phyloP scores from a whole-genome alignment of 1,140 invertebrate species.

The Drosophila bipectinata region DNA sequence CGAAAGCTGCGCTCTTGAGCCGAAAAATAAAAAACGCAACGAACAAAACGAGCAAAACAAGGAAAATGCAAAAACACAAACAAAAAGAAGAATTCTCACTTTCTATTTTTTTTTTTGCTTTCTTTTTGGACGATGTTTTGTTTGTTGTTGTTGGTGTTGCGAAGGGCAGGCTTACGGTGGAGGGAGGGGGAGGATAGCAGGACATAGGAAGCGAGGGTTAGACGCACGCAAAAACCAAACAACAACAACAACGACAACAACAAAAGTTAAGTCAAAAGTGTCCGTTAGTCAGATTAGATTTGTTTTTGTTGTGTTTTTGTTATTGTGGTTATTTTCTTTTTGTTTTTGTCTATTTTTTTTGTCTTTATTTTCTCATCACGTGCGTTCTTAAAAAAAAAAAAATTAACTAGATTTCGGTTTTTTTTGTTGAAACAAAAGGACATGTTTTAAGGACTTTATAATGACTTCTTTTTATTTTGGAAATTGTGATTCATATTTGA shows the following conservation, averaged over 20 bases:
- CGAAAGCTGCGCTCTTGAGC: conserved; percentile 41
- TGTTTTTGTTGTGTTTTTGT: conserved; percentile 13
- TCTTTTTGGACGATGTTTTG: conserved; percentile 27
- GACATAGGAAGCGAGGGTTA: conserved; percentile 9
- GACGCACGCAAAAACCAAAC: conserved; percentile 37
- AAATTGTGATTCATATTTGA: no score
- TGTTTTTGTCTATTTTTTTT: background rate
- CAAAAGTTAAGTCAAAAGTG: conserved; percentile 41
- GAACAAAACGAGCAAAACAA: conserved; percentile 84
- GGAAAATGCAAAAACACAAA: conserved; percentile 65
- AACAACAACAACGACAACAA: conserved; percentile 29
- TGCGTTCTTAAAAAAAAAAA: background rate
- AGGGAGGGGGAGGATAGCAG: no score
- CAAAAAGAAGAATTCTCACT: conserved; percentile 36
- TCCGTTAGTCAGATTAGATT: conserved; percentile 70
- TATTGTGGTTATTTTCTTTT: background rate
- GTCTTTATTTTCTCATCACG: background rate
- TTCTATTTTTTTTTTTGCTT: conserved; percentile 6
- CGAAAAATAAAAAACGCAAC: conserved; percentile 70
- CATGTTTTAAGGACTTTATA: background rate
- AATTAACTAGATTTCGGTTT: background rate
- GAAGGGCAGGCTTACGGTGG: conserved; percentile 19
- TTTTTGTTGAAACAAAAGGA: background rate
- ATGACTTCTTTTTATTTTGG: no score
- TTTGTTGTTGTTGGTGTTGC: conserved; percentile 27